Evolutionary conservation across 2,113 vertebrate genomes (phyloP).

Genomic region (Labeo catla): DNA sequence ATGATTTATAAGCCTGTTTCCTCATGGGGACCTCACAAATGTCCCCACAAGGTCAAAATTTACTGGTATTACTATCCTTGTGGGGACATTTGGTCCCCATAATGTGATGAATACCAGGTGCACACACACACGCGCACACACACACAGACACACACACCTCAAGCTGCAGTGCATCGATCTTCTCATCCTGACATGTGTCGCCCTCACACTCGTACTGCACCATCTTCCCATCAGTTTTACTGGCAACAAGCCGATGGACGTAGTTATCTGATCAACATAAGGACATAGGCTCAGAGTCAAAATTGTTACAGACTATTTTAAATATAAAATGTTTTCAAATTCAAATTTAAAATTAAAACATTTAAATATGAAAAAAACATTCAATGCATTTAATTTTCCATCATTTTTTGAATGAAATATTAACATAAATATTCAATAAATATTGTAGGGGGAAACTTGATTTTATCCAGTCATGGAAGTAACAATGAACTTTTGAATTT

Average conservation of each 20-base stretch:
- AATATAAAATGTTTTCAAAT: background rate
- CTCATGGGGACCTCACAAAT: too few species aligned
- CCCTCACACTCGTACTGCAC: conserved; percentile 98
- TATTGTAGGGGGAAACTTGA: background rate
- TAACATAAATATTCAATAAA: background rate
- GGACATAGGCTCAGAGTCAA: background rate
- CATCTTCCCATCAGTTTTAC: conserved; percentile 97
- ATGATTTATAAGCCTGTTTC: too few species aligned
- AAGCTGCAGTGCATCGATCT: conserved; percentile 94
- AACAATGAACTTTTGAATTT: too few species aligned
- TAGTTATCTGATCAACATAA: conserved; percentile 87
- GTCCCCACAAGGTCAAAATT: too few species aligned
- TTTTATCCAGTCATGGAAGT: background rate
- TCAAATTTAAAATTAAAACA: background rate
- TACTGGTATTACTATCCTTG: too few species aligned
- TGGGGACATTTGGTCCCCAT: too few species aligned
- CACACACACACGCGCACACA: background rate
- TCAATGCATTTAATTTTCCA: background rate
- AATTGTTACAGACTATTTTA: background rate
- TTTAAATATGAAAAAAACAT: background rate
- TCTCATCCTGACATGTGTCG: conserved; percentile 96
- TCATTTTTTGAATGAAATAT: background rate
- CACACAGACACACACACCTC: conserved; percentile 77
- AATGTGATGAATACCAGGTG: too few species aligned
- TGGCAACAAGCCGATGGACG: conserved; percentile 95